A percentile compares a stretch with the other conserved stretches of the same genome.
phyloP scores from a whole-genome alignment of 2,797 vertebrate genomes.

The Gallinago nigripennis region DNA sequence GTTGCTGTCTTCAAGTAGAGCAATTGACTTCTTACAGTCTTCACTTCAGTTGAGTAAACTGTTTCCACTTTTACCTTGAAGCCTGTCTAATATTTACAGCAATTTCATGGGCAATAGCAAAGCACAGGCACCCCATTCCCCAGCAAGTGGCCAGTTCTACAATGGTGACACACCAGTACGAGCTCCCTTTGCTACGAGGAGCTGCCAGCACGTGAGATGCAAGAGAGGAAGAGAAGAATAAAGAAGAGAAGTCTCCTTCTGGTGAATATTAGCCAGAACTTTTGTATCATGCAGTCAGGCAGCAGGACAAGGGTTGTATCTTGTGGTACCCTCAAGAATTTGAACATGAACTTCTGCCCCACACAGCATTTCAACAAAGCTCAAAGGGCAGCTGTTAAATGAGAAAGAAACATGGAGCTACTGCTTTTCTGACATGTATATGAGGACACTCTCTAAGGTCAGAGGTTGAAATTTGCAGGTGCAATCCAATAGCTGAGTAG shows the following conservation, averaged over 20 bases:
- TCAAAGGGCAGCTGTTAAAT: neutral
- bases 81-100: neutral
- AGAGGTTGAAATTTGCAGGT: neutral
- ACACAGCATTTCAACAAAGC: neutral
- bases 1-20: neutral
- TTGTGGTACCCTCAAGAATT: neutral
- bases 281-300: neutral
- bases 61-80: neutral
- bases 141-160: neutral
- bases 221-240: neutral
- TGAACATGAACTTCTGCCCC: neutral
- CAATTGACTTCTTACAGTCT: neutral
- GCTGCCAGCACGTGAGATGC: neutral
- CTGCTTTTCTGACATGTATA: neutral
- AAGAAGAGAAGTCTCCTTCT: neutral
- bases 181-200: neutral
- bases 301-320: neutral
- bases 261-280: neutral
- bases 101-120: neutral
- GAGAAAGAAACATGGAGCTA: neutral
- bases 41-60: neutral
- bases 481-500: neutral
- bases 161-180: rapidly evolving
- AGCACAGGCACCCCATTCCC: neutral
- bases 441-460: neutral